Evolutionary conservation across 2,797 vertebrate genomes (phyloP), one percentile per base, ranked within the genome.

Genomic region (Garrulus glandarius): DNA sequence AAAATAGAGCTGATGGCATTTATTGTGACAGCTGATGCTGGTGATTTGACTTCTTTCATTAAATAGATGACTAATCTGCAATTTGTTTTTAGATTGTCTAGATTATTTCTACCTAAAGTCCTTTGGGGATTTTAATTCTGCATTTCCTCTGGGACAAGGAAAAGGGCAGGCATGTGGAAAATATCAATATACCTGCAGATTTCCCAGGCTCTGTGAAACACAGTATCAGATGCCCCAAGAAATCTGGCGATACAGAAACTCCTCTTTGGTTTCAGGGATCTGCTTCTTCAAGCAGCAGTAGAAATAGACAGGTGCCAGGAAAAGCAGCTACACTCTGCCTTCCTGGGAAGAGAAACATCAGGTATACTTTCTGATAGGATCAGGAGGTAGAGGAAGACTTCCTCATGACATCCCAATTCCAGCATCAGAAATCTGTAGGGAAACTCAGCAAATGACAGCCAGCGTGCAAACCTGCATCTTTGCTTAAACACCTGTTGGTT

Each of bases 401-500:
- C 29, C 17, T 84, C 32, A 24, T 56, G 41, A 11, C n/a, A 78
- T 24, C 20, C 16, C 46, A 69, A 8, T 67, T 52, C 74, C 44
- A 44, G 19, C 7, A 20, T 69, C 39, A 88, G 79, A 85, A 75
- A 46, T 55, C 21, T 4, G 1, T 50, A 63, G 17, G 26, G 75
- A 72, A 78, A 43, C 49, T 68, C n/a, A 55, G 27, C 50, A 61
- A 55, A 41, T 8, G 55, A 37, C 36, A 77, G 17, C 75, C 84
- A 83, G 53, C 27, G 13, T 29, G 37, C 19, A 71, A 46, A 41
- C 12, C 46, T 52, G 50, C 26, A 11, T 21, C 64, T 84, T 61
- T 84, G 43, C 41, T 81, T 49, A 84, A 72, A 57, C 97, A 97
- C 96, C 96, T 97, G 97, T 52, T 95, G 56, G 47, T 76, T 72